Percentiles rank a stretch among this genome's conserved stretches.
Conservation (phyloP, 2,797 vertebrate genomes). For the Gymnoscopelus microlampas region DNA sequence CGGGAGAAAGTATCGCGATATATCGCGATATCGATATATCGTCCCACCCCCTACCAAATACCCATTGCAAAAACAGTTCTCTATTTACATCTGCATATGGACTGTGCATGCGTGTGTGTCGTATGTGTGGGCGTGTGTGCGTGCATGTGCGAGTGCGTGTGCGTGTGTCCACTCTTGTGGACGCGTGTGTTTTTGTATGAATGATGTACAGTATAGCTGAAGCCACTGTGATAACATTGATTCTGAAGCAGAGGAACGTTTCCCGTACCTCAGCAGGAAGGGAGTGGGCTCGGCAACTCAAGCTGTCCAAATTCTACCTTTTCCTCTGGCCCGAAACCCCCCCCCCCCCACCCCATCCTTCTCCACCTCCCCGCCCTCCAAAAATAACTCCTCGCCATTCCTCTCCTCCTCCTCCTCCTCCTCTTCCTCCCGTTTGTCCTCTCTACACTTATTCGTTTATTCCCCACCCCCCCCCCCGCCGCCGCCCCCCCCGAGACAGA, state of each 20-base stretch:
- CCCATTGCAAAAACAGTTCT: too few relatives aligned
- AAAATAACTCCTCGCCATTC: constrained; percentile 43
- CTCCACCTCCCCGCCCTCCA: constrained; percentile 27
- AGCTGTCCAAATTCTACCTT: constrained; percentile 67
- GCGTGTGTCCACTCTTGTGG: neutral
- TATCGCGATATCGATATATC: too few relatives aligned
- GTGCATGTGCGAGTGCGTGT: too few relatives aligned
- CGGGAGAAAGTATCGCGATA: too few relatives aligned
- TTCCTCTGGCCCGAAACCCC: neutral
- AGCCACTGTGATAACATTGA: constrained; percentile 61
- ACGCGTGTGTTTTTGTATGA: constrained; percentile 24
- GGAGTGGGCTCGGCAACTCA: constrained; percentile 24
- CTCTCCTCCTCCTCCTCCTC: constrained; percentile 22
- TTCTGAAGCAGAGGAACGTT: constrained; percentile 39
- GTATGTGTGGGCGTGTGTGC: too few relatives aligned
- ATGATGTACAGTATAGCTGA: constrained; percentile 33
- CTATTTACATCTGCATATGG: too few relatives aligned
- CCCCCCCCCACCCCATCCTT: constrained; percentile 26
- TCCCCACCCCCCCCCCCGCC: too few relatives aligned
- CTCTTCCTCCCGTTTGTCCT: neutral
- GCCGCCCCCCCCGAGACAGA: too few relatives aligned
- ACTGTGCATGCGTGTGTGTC: too few relatives aligned
- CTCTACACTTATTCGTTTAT: too few relatives aligned
- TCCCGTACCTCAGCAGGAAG: constrained; percentile 69
- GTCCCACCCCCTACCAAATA: too few relatives aligned